Evolutionary conservation across 2,113 vertebrate genomes (phyloP), one percentile per base, ranked within the genome.

Genomic region (Phaetusa simplex): DNA sequence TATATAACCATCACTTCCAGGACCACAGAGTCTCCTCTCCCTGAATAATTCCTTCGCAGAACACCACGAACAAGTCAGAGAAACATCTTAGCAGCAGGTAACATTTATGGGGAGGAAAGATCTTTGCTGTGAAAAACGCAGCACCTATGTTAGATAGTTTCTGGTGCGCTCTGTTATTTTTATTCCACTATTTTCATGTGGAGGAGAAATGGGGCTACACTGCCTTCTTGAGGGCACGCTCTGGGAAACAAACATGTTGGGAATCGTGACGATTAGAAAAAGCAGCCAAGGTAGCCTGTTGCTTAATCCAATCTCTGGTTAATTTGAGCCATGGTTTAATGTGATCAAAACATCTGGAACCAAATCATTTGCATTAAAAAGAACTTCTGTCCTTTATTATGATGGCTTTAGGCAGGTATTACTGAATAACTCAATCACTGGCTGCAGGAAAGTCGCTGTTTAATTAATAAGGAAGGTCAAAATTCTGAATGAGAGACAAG

Each of bases 381-480:
- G 59, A 97, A 96, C 80, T 96, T 94, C 93, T 91, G 84, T 90
- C 83, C 89, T 88, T 95, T 93, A 95, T 96, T 93, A 91, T 88
- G 56, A 95, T 97, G 47, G 94, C 95, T 98, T 94, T 92, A 97
- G 95, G 95, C 95, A 95, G 86, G 90, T 96, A 95, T 97, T 97
- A 97, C 89, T 18, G 80, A 95, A 97, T 95, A 96, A 97, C 96
- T 97, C 96, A 97, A 97, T 97, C 96, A 97, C 83, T 79, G 90
- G 76, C 86, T 94, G 85, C 79, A 94, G 73, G 67, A 93, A 96
- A 96, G 92, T 80, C 5, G 4, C 81, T 94, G 83, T 93, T 96
- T 95, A 97, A 97, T 97, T 97, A 97, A 97, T 95, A 93, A 66
- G 74, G 93, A 97, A 97, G 95, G 97, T 97, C 97, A 97, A 97